Evolutionary conservation across 1,140 invertebrate species (phyloP), one percentile per base, ranked within the genome.

Genomic region (Carcinoscorpius rotundicauda): DNA sequence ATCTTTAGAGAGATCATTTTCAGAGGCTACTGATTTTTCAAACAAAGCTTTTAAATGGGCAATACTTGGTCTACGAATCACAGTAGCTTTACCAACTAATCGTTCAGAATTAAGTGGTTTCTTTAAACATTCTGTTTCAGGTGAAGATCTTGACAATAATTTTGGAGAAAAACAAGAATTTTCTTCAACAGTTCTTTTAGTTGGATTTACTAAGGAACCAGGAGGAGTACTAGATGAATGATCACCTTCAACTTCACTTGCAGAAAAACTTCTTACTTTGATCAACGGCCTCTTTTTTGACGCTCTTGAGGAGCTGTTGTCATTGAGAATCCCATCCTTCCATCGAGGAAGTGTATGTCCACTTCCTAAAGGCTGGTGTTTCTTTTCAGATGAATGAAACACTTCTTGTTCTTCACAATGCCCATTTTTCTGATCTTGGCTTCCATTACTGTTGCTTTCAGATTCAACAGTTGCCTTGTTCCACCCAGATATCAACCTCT

Each of bases 1-100:
- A 10, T 48, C 59, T 11, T 10, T 1, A 49, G 62, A 53, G 52
- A 57, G 11, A 49, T 68, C 67, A 29, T 11, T 50, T 51, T 55
- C 56, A 51, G 48, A 10, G 55, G 51, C 59, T 49, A 61, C 51
- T 29, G 65, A 64, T 58, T 72, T 75, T 69, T 81, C 80, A 75
- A 81, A 81, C n/a, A 81, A 70, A 29, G 79, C 77, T 69, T 76
- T 78, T 50, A 81, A 68, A 65, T 78, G 78, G 3, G 76, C 74
- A 64, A 81, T 81, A 65, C 79, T 79, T 6, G 79, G 78, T 64
- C 77, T 74, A 4, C 78, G 67, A 56, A 77, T 68, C 60, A 75
- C 68, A 68, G 74, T 71, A 66, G 70, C 73, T 62, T 71, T 72
- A 5, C 73, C 72, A 49, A 72, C 66, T 50, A 72, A 67, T 64